Percentiles rank a stretch among this genome's conserved stretches.
phyloP scores from a whole-genome alignment of 2,888 invertebrate species.

The Caprella mutica region DNA sequence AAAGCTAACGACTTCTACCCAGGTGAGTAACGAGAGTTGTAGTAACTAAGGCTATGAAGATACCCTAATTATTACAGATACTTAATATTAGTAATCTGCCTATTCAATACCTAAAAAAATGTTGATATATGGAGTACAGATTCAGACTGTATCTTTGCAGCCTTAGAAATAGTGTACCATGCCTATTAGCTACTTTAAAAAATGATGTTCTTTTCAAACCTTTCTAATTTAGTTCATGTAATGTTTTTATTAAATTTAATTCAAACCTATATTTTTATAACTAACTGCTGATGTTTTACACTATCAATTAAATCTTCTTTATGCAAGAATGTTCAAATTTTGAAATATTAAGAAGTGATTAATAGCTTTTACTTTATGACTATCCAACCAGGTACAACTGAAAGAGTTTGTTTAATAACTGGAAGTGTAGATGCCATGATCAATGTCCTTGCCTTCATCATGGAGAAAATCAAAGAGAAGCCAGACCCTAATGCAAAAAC shows the following conservation, averaged over 20 bases:
- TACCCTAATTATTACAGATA: no score
- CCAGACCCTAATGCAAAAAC: conserved; percentile 76
- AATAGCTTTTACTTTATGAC: conserved; percentile 14
- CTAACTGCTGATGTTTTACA: background rate
- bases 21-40: no score
- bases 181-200: background rate
- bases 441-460: conserved; percentile 82
- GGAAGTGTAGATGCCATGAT: conserved; percentile 82
- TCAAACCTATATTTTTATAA: conserved; percentile 1
- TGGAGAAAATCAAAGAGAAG: conserved; percentile 90
- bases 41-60: no score
- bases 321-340: no score
- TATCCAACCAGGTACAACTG: conserved; percentile 64
- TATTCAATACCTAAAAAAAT: no score
- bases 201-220: background rate
- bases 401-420: conserved; percentile 84
- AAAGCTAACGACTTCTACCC: conserved; percentile 98
- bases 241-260: no score
- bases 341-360: conserved; percentile 2
- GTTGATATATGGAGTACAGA: no score
- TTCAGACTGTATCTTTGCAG: background rate
- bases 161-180: background rate
- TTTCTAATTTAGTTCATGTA: no score
- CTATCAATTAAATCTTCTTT: background rate
- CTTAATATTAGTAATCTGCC: no score